These are phyloP conservation scores for Dryococelus australis DNA, from an alignment of 2,888 invertebrate species.

Conservation along the genomic window DNA sequence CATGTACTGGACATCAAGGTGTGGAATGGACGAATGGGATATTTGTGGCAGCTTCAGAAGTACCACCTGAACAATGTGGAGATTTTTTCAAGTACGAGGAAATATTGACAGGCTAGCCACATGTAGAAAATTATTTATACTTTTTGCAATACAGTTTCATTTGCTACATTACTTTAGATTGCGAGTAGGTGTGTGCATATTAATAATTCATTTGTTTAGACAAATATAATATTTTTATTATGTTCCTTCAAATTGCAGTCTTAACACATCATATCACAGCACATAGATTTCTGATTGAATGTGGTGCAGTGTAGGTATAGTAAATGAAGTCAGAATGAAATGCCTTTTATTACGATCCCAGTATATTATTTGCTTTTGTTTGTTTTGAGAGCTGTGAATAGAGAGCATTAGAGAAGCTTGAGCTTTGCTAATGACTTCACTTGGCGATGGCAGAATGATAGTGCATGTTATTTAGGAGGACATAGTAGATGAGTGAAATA, in stretches of 20 bases:
- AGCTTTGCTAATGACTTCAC: slow-evolving; percentile 3
- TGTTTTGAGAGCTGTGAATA: not conserved
- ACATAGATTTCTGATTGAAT: not conserved
- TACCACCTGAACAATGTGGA: not conserved
- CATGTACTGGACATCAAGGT: not conserved
- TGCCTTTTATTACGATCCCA: not conserved
- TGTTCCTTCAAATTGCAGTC: not conserved
- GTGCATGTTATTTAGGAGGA: not conserved
- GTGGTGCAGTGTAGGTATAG: not conserved
- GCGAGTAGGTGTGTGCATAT: not conserved
- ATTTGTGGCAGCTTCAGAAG: not conserved
- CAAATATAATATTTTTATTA: not conserved
- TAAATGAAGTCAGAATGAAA: not conserved
- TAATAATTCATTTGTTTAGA: not conserved
- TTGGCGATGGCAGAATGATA: not conserved
- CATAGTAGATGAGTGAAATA: not conserved
- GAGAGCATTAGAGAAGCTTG: not conserved
- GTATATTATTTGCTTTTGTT: not conserved
- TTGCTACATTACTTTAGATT: not conserved
- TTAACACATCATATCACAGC: not conserved
- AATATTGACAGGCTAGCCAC: not conserved
- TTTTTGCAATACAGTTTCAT: not conserved
- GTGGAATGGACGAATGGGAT: not conserved
- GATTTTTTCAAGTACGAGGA: not conserved
- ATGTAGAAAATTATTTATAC: not conserved